Conservation (phyloP, 2,797 vertebrate species). For the Poecilia gillii region DNA sequence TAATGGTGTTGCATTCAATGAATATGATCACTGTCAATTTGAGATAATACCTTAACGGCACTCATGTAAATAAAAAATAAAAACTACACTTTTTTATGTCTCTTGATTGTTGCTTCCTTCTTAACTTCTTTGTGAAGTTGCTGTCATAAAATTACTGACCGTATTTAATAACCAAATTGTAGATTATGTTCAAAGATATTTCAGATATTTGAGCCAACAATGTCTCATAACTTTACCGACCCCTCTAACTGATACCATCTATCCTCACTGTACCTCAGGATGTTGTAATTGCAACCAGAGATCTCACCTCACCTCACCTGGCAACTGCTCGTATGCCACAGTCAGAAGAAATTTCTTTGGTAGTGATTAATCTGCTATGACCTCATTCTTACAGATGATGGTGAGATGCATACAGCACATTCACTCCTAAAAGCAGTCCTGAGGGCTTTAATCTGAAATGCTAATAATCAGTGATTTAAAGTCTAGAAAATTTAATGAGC, state of each 20-base stretch:
- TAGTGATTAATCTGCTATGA: background rate
- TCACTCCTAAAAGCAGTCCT: background rate
- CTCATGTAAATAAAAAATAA: background rate
- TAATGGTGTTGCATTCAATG: background rate
- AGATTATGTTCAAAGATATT: background rate
- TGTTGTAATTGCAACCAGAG: background rate
- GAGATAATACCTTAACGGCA: background rate
- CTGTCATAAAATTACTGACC: background rate
- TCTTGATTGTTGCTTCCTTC: background rate
- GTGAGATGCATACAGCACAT: background rate
- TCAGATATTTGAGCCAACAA: background rate
- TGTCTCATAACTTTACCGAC: background rate
- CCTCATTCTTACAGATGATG: background rate
- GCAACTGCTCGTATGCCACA: background rate
- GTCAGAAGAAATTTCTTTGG: background rate
- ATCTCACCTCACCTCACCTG: background rate
- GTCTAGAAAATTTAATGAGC: constrained; percentile 2
- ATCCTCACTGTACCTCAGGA: background rate
- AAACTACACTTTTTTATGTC: background rate
- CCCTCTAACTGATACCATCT: background rate
- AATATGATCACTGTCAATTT: background rate
- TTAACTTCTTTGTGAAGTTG: background rate
- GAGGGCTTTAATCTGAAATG: constrained; percentile 8
- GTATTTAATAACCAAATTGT: background rate
- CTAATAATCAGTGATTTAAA: constrained; percentile 2